Evolutionary conservation across 2,888 invertebrate genomes (phyloP).

Genomic region (Microdon myrmicae): DNA sequence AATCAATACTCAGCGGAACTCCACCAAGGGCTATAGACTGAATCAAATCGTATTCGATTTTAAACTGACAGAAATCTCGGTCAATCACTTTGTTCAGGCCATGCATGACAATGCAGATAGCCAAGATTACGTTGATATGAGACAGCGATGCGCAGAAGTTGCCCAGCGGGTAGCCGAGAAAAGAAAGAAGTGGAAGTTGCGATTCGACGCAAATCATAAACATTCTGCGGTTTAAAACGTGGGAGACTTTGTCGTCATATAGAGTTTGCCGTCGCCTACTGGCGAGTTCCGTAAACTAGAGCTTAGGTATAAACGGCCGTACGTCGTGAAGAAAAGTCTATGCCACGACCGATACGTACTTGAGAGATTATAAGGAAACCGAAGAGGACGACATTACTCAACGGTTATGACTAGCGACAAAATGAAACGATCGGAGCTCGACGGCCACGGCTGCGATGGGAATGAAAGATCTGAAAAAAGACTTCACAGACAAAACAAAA

Average conservation of each 20-base stretch:
- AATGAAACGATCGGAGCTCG: no score
- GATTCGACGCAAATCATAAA: conserved; percentile 12
- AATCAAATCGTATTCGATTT: conserved; percentile 49
- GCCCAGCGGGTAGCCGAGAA: conserved; percentile 1
- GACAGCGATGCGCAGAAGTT: conserved; percentile 3
- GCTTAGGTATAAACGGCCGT: conserved; percentile 7
- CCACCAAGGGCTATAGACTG: conserved; percentile 34
- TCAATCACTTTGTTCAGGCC: conserved; percentile 8
- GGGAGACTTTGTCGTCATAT: conserved; percentile 6
- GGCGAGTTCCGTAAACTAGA: conserved; percentile 9
- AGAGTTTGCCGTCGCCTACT: conserved; percentile 2
- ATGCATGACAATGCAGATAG: not conserved
- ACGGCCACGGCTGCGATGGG: no score
- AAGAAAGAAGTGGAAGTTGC: conserved; percentile 4
- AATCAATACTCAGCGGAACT: conserved; percentile 33
- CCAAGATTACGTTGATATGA: conserved; percentile 1
- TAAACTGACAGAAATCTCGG: conserved; percentile 15
- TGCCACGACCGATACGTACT: conserved; percentile 7
- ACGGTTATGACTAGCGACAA: not conserved
- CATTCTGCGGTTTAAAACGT: conserved; percentile 1
- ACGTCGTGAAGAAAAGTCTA: conserved; percentile 8
- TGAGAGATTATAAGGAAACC: not conserved
- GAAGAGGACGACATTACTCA: not conserved
- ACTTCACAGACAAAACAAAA: no score
- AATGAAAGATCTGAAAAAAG: no score